Evolutionary conservation across 2,113 vertebrate species (phyloP), one percentile per base, ranked within the genome.

Genomic region (Larimichthys crocea): DNA sequence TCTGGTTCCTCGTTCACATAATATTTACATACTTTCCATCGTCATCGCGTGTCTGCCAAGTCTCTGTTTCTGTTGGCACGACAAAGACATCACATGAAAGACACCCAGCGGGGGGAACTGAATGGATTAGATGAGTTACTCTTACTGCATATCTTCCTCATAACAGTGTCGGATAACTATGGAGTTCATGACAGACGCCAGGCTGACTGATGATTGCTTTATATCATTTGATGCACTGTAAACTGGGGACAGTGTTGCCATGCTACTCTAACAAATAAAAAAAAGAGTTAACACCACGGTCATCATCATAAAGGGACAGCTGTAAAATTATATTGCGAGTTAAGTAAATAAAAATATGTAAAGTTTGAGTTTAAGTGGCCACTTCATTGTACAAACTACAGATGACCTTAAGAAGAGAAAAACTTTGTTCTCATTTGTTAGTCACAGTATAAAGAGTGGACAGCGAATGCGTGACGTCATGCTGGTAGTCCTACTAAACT

Each of bases 141-240:
- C 73, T 86, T 31, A 16, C 60, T 64, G 59, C 84, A 83, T 78
- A 61, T 69, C 76, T 84, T 85, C 81, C 70, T 85, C 74, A 83
- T 84, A 71, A 68, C 55, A 0, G 35, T 40, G 35, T 10, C 4
- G 49, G 53, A 79, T 88, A 88, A 90, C 89, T 83, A 55, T 88
- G 88, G 82, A 75, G 22, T 64, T 69, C 22, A 79, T 71, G 59
- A 70, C 64, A 20, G 82, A 68, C n/a, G 55, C 42, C 46, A 74
- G 57, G 78, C 49, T 35, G 84, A 72, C 55, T 82, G 79, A 53
- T n/a, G 49, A 35, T 40, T 69, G 9, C 24, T 56, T 56, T 64
- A 84, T 24, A 79, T 82, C 40, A 67, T 64, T 59, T 52, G 19
- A 71, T 71, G 63, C 7, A 10, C 17, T 75, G 57, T 29, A 3